Evolutionary conservation across 2,797 vertebrate species (phyloP), one percentile per base, ranked within the genome.

Genomic region (Borostomias antarcticus): DNA sequence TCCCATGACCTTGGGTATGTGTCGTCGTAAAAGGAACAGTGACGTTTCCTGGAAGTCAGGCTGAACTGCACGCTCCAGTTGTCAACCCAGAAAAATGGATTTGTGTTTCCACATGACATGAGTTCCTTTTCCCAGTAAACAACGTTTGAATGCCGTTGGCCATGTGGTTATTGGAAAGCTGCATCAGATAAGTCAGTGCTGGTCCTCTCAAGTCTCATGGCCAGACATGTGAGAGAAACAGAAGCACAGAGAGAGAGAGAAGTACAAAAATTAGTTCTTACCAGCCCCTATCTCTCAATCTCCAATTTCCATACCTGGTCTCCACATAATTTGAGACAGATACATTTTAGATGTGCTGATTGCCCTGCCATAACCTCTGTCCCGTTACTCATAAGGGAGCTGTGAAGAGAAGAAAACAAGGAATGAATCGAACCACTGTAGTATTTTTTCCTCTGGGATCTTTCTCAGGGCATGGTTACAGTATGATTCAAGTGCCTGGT

Each of bases 371-470:
- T 81, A 83, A 73, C 69, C 75, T 61, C 65, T 6, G 0, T 78
- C 69, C 84, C 79, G 73, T 68, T 87, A 85, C 89, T 84, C 84
- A 25, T 10, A 45, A 43, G 40, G 57, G 43, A 56, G 33, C 4
- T 21, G 37, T 25, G 10, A 67, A 32, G 43, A 68, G 64, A 65
- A 50, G 71, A 60, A 70, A 48, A 56, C n/a, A n/a, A 48, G 30
- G 5, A 37, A 64, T 64, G 64, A 76, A 78, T 76, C 54, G 53
- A 50, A 71, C 58, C 56, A 69, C 60, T 73, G 73, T 74, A 58
- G 29, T 66, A n/a, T 61, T 40, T 58, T 30, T 58, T n/a, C 21
- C n/a, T n/a, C 52, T 50, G 23, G 2, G 72, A 48, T 77, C 30
- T n/a, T 61, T 70, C 23, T 26, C 48, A 50, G 53, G 40, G 67